A percentile compares a stretch with the other conserved stretches of the same genome.
Evolutionary conservation across 2,888 invertebrate species (phyloP).

Genomic region (Eupeodes latifasciatus): DNA sequence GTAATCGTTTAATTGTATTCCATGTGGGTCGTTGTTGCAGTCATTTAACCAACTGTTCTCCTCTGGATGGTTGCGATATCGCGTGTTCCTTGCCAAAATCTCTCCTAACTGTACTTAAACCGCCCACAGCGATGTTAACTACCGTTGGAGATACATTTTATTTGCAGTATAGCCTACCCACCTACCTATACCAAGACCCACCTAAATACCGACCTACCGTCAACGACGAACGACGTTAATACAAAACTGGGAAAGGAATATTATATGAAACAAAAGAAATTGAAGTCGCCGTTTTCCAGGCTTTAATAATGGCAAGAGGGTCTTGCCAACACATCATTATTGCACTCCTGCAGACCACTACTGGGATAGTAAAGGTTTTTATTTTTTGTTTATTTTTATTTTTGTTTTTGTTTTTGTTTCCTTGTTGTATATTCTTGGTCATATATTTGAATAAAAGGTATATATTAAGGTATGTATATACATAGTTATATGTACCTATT

Average conservation of each 20-base stretch:
- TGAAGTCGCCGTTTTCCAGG: constrained; percentile 37
- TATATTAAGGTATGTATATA: not conserved
- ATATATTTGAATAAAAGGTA: no score
- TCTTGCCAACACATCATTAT: constrained; percentile 69
- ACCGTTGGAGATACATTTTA: constrained; percentile 45
- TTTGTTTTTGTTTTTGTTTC: not conserved
- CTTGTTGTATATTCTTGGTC: not conserved
- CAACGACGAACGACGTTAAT: not conserved
- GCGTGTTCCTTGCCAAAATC: constrained; percentile 59
- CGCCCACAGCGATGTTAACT: constrained; percentile 59
- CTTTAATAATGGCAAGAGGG: constrained; percentile 45
- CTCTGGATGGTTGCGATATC: constrained; percentile 30
- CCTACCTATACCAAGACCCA: no score
- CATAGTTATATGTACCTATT: not conserved
- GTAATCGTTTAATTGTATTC: constrained; percentile 70
- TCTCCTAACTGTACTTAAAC: constrained; percentile 46
- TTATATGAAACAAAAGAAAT: constrained; percentile 36
- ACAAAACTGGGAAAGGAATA: constrained; percentile 10
- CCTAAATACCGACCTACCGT: no score
- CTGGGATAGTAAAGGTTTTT: constrained; percentile 29
- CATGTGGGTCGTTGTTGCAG: constrained; percentile 72
- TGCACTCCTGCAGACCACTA: constrained; percentile 54
- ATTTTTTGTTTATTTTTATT: constrained; percentile 15
- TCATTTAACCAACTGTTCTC: constrained; percentile 59
- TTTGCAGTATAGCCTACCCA: constrained; percentile 5